Conservation (phyloP, 2,888 invertebrate genomes). For the Plebejus melissa region DNA sequence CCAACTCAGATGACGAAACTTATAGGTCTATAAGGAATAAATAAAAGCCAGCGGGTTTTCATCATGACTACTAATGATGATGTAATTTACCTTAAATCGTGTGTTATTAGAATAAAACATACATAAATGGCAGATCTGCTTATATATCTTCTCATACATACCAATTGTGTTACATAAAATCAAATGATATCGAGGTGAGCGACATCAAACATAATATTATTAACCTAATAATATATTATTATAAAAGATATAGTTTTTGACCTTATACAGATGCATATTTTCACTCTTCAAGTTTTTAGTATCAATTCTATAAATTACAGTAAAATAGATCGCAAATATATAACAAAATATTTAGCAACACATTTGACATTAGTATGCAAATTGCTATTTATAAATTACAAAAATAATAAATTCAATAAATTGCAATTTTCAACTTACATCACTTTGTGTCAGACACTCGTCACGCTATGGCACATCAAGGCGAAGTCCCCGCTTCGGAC, state of each 20-base stretch:
- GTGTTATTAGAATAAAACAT: conserved; percentile 21
- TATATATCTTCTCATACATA: conserved; percentile 19
- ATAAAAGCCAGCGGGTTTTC: conserved; percentile 7
- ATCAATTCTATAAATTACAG: neutral
- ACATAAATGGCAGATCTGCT: conserved; percentile 11
- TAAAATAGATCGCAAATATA: neutral
- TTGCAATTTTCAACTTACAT: conserved; percentile 24
- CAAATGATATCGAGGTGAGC: neutral
- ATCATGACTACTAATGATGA: conserved; percentile 21
- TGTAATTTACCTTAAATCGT: conserved; percentile 22
- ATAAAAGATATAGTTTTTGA: neutral
- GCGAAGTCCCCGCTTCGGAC: conserved; percentile 57
- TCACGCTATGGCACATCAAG: conserved; percentile 50
- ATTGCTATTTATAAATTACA: neutral
- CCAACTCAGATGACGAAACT: neutral
- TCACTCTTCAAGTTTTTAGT: neutral
- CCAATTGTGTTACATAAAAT: conserved; percentile 17
- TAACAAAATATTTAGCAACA: neutral
- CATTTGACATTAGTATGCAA: neutral
- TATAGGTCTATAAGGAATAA: neutral
- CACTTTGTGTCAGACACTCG: conserved; percentile 42
- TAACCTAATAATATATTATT: conserved; percentile 1
- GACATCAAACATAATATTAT: neutral
- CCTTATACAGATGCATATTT: conserved; percentile 2
- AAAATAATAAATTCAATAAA: neutral